phyloP scores from a whole-genome alignment of 2,113 vertebrate species.

The Hydrolagus affinis region DNA sequence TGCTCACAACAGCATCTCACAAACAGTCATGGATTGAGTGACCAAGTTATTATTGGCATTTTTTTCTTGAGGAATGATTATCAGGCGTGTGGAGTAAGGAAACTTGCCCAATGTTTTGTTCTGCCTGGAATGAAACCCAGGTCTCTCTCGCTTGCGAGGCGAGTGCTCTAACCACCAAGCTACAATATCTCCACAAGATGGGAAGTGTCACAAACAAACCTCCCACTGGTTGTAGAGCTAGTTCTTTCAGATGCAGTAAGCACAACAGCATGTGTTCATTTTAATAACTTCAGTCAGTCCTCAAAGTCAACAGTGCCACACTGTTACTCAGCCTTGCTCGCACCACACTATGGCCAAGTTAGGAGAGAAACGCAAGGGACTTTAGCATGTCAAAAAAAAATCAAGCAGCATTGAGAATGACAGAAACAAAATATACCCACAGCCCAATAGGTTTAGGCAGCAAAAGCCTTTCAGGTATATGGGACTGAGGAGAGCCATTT shows the following conservation, averaged over 20 bases:
- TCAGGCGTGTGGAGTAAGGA: no score
- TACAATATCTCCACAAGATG: background rate
- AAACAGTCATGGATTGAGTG: no score
- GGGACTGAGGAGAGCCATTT: background rate
- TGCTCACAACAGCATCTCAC: no score
- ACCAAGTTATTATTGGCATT: no score
- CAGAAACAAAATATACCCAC: background rate
- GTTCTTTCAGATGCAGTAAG: background rate
- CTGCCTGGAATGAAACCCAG: no score
- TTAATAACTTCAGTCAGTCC: background rate
- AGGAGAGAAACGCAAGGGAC: no score
- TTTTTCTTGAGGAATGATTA: no score
- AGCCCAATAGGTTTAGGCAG: background rate
- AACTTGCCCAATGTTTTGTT: no score
- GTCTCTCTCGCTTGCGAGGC: no score
- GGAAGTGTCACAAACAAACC: background rate
- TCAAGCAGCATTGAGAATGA: background rate
- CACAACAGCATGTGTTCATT: background rate
- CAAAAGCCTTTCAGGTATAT: background rate
- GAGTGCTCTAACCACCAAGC: no score
- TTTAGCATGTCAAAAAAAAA: no score
- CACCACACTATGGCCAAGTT: background rate
- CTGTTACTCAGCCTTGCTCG: background rate
- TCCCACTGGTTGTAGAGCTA: background rate
- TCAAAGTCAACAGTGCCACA: background rate